Conservation (phyloP, 2,113 vertebrate genomes). For the Chelonoidis abingdonii region DNA sequence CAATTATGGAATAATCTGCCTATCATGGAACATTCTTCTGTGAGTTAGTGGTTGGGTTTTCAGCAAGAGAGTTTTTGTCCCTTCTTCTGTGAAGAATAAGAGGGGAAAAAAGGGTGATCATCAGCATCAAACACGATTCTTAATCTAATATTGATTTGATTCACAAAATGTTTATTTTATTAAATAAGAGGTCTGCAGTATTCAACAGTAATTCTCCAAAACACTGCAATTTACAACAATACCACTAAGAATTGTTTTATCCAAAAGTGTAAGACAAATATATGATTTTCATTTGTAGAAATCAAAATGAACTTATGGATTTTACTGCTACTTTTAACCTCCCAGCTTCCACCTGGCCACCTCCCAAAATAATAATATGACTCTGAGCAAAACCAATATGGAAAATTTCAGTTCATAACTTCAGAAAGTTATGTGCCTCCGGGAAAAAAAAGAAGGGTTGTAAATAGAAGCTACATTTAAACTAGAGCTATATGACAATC, state of each 20-base stretch:
- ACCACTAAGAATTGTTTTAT: background rate
- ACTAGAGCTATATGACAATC: background rate
- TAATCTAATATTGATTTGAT: background rate
- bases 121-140: background rate
- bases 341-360: background rate
- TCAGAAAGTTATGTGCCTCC: background rate
- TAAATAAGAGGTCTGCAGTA: background rate
- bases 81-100: background rate
- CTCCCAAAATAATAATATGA: background rate
- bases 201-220: background rate
- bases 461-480: background rate
- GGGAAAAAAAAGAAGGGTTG: background rate
- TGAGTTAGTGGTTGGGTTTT: background rate
- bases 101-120: background rate
- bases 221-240: background rate
- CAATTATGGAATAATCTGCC: background rate
- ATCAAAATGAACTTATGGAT: background rate
- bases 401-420: background rate
- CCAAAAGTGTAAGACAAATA: background rate
- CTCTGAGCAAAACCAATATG: background rate
- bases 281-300: constrained; percentile 39
- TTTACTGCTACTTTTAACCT: background rate
- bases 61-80: background rate
- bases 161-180: background rate
- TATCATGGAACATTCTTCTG: background rate